A percentile compares a stretch with the other conserved stretches of the same genome.
Evolutionary conservation across 1,140 invertebrate species (phyloP).

Genomic region (Cyrtorhinus lividipennis): DNA sequence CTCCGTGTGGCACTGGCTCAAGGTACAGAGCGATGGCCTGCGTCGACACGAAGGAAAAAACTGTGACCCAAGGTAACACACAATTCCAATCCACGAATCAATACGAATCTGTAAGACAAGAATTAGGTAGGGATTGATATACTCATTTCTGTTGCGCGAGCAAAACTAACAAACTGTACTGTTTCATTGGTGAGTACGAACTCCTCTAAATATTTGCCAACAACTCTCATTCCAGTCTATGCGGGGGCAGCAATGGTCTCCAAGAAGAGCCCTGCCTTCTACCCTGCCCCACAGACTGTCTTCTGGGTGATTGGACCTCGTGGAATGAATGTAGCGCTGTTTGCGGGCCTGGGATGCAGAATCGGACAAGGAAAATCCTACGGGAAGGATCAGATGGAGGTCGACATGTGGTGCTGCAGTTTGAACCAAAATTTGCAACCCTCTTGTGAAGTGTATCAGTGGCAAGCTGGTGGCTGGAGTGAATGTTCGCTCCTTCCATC

Average conservation of each 20-base stretch:
- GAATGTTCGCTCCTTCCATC: conserved; percentile 36
- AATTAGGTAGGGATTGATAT: too few relatives aligned
- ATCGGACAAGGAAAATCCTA: conserved; percentile 25
- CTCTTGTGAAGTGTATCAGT: conserved; percentile 31
- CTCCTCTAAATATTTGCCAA: too few relatives aligned
- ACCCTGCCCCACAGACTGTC: conserved; percentile 46
- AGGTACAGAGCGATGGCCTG: conserved; percentile 31
- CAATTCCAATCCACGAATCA: not conserved
- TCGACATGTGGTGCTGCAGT: conserved; percentile 30
- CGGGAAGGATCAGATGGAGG: conserved; percentile 28
- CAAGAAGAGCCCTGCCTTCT: conserved; percentile 43
- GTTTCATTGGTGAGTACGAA: too few relatives aligned
- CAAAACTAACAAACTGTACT: too few relatives aligned
- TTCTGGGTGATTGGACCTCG: conserved; percentile 42
- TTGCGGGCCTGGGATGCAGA: conserved; percentile 35
- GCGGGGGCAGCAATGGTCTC: conserved; percentile 30
- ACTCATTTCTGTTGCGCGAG: too few relatives aligned
- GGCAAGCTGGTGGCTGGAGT: conserved; percentile 33
- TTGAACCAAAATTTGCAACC: conserved; percentile 32
- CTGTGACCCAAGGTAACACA: conserved; percentile 32
- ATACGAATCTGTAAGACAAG: too few relatives aligned
- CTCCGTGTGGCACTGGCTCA: conserved; percentile 31
- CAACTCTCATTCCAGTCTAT: conserved; percentile 28
- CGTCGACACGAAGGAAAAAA: conserved; percentile 28
- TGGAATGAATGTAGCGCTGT: conserved; percentile 38